phyloP scores from a whole-genome alignment of 1,140 invertebrate species.

The Platyura marginata region DNA sequence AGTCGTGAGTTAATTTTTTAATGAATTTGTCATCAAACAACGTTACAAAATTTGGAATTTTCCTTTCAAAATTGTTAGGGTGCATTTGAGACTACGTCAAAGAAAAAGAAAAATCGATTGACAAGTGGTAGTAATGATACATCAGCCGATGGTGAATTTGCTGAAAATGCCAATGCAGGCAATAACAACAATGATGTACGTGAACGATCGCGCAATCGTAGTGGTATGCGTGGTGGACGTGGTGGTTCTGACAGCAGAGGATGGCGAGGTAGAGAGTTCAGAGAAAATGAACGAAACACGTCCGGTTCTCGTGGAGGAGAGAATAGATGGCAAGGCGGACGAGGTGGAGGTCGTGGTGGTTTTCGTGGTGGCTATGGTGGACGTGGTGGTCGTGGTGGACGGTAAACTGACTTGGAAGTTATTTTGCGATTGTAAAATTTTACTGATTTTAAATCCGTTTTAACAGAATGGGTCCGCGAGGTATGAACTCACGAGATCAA shows the following conservation, averaged over 20 bases:
- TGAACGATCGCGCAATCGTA: conserved; percentile 23
- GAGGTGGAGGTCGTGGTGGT: conserved; percentile 31
- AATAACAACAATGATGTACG: conserved; percentile 22
- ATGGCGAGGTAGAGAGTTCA: conserved; percentile 22
- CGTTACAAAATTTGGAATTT: background rate
- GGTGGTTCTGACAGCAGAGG: conserved; percentile 26
- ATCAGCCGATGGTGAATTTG: conserved; percentile 26
- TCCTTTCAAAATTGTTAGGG: conserved; percentile 30
- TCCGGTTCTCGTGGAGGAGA: conserved; percentile 28
- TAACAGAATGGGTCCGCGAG: conserved; percentile 26
- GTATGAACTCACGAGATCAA: conserved; percentile 27
- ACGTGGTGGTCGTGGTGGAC: conserved; percentile 31
- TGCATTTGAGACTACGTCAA: conserved; percentile 60
- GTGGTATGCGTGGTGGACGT: conserved; percentile 27
- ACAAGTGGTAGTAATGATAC: conserved; percentile 25
- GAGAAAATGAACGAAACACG: conserved; percentile 23
- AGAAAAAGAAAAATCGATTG: conserved; percentile 69
- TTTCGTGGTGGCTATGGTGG: conserved; percentile 27
- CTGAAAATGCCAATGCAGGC: conserved; percentile 23
- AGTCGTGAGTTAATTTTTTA: conserved; percentile 24
- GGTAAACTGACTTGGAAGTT: conserved; percentile 29
- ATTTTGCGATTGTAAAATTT: background rate
- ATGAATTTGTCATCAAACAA: background rate
- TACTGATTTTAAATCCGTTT: background rate
- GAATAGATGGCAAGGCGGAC: conserved; percentile 21